Percentiles rank a stretch among this genome's conserved stretches.
These are phyloP conservation scores for Nestor notabilis DNA, from an alignment of 2,113 vertebrate species.

Conservation along the genomic window DNA sequence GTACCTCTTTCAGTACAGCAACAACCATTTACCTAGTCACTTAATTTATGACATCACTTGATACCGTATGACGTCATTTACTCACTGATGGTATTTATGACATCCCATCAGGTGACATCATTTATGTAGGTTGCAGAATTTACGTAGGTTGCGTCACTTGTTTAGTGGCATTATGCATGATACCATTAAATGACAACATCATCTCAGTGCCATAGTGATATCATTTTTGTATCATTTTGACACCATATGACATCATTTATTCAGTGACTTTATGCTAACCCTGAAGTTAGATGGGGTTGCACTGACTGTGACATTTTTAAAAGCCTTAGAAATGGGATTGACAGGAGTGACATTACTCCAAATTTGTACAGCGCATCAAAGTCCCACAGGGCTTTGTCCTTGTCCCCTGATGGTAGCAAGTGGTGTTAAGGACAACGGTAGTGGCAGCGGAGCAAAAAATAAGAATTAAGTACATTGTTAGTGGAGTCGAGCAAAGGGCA, in stretches of 20 bases:
- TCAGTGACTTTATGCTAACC: not conserved
- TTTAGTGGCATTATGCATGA: not conserved
- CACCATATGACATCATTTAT: not conserved
- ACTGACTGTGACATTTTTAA: not conserved
- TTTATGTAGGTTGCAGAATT: not conserved
- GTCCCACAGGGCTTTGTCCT: not conserved
- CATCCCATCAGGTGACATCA: not conserved
- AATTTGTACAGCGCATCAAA: not conserved
- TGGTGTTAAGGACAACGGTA: not conserved
- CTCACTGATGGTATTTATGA: not conserved
- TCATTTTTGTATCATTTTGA: not conserved
- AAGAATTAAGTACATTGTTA: not conserved
- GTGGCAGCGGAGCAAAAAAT: not conserved
- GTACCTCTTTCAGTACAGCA: not conserved
- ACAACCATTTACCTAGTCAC: not conserved
- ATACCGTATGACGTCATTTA: rapidly evolving
- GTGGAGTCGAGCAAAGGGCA: not conserved
- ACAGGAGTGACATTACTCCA: not conserved
- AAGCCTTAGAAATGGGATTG: not conserved
- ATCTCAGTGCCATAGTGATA: not conserved
- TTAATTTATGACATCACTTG: not conserved
- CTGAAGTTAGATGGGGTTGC: not conserved
- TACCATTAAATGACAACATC: not conserved
- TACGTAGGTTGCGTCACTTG: not conserved
- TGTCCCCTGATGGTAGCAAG: not conserved